These are phyloP conservation scores for Benthosema pterotum DNA, from an alignment of 2,797 vertebrate genomes.

Conservation along the genomic window DNA sequence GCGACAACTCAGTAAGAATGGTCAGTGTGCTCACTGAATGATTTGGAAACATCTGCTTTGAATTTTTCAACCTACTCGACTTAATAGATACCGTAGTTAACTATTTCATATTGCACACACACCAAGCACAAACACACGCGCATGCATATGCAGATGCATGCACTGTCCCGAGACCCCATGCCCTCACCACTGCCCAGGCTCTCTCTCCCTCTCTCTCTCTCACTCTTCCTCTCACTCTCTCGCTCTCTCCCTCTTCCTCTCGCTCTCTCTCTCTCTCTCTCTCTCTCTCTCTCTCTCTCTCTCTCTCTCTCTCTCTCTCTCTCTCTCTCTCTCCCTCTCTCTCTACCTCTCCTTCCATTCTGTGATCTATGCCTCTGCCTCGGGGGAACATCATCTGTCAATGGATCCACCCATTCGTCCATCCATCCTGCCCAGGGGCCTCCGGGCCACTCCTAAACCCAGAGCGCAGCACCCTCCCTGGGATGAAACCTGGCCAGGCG, in stretches of 20 bases:
- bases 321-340: background rate
- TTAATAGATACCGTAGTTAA: too few species aligned
- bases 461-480: slow-evolving; percentile 66
- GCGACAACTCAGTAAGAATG: too few species aligned
- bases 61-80: too few species aligned
- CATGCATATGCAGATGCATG: background rate
- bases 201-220: too few species aligned
- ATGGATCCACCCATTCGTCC: slow-evolving; percentile 75
- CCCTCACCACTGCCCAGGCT: too few species aligned
- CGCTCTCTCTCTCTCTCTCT: too few species aligned
- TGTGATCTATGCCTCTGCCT: slow-evolving; percentile 73
- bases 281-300: slow-evolving; percentile 24
- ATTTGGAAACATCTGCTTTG: too few species aligned
- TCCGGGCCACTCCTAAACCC: slow-evolving; percentile 70
- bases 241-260: too few species aligned
- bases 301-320: slow-evolving; percentile 8
- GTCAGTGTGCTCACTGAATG: too few species aligned
- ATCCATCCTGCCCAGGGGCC: slow-evolving; percentile 54
- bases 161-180: background rate
- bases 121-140: slow-evolving; percentile 1
- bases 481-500: slow-evolving; percentile 72
- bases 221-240: too few species aligned
- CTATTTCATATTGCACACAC: background rate
- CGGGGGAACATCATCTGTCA: slow-evolving; percentile 71
- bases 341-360: slow-evolving; percentile 37